Base-by-base conservation (phyloP, 2,888 invertebrate species). In the Hyposoter didymator region DNA sequence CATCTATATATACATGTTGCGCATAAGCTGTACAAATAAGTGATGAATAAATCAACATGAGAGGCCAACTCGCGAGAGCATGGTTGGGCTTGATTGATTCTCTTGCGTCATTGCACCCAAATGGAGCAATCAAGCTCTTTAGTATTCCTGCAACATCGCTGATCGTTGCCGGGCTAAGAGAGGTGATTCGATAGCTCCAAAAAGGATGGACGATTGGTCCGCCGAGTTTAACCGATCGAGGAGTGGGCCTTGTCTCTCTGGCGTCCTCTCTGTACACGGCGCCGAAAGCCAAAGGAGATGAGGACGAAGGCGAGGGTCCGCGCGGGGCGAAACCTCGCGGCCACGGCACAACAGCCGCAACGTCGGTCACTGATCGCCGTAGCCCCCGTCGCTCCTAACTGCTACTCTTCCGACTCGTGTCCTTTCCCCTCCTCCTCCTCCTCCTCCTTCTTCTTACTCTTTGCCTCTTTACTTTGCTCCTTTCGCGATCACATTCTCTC, bases 291-390 rank as follows among this genome's bases (percentile, higher is more conserved):
- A 87, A 32, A 72, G 55, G 70, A 88, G 90, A 88, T 87, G 80
- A 62, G 62, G 49, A 69, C 22, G 55, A 78, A 32, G 84, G 32
- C 22, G 67, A 45, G 35, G 67, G 45, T 8, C 39, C 74, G 52
- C 74, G 52, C 81, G 55, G 75, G 74, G 78, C 14, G 28, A 78
- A 69, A 47, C 67, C 75, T 64, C 78, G 69, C 64, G 90, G 90
- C 90, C 87, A 90, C 88, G 86, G 88, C 88, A 90, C 88, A 88
- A 88, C 88, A 78, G 89, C 89, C 90, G 88, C 90, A 78, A 82
- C 78, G 78, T 84, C 91, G 91, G 90, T 91, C 91, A 91, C 90
- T 91, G 91, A 91, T 91, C 91, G 91, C 90, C 88, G 87, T 85
- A 84, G 88, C 88, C 88, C 89, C 90, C 82, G 72, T 72, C 80